Evolutionary conservation across 2,797 vertebrate species (phyloP).

Genomic region (Schizothorax lantsangensis): DNA sequence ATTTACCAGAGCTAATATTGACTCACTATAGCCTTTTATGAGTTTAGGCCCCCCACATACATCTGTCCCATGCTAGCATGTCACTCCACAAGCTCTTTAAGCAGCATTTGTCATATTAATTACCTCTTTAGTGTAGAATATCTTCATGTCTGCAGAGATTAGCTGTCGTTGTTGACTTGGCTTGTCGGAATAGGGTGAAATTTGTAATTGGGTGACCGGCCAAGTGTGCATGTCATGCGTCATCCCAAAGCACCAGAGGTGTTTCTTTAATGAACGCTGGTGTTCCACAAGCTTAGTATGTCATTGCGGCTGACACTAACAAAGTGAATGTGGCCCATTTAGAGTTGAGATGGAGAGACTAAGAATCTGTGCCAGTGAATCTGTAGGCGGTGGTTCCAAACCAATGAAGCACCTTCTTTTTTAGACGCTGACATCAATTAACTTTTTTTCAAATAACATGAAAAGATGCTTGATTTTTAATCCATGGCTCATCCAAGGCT

Average conservation of each 20-base stretch:
- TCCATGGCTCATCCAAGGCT: background rate
- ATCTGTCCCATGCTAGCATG: conserved; percentile 41
- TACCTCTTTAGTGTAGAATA: conserved; percentile 50
- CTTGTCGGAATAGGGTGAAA: conserved; percentile 44
- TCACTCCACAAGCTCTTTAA: conserved; percentile 26
- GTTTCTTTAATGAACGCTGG: conserved; percentile 72
- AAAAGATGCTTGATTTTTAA: conserved; percentile 14
- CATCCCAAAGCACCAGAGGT: conserved; percentile 69
- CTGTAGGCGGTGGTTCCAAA: conserved; percentile 58
- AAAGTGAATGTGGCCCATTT: conserved; percentile 68
- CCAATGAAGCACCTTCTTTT: conserved; percentile 57
- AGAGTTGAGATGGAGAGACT: conserved; percentile 35
- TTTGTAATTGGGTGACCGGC: conserved; percentile 53
- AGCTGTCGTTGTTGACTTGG: conserved; percentile 45
- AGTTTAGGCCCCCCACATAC: conserved; percentile 7
- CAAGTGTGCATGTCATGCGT: conserved; percentile 53
- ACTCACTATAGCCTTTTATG: conserved; percentile 48
- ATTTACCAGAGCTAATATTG: conserved; percentile 67
- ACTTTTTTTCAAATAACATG: background rate
- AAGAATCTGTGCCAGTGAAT: conserved; percentile 41
- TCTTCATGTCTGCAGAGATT: conserved; percentile 48
- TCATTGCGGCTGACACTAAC: conserved; percentile 71
- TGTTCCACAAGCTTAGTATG: conserved; percentile 68
- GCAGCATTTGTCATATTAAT: conserved; percentile 53
- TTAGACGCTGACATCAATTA: background rate